phyloP scores from a whole-genome alignment of 2,888 invertebrate genomes.

The Hyles lineata region DNA sequence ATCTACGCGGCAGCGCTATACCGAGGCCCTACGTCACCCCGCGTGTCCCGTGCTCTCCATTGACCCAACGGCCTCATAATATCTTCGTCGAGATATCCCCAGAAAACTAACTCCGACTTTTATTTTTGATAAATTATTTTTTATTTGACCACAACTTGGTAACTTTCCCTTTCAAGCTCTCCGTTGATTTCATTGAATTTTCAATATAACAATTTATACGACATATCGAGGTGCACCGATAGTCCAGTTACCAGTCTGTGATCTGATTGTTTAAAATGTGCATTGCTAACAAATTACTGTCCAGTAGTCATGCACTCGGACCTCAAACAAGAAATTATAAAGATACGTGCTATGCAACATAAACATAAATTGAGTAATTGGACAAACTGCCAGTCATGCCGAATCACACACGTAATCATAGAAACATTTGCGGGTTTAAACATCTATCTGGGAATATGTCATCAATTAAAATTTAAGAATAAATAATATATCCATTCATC shows the following conservation, averaged over 20 bases:
- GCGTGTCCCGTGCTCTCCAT: no score
- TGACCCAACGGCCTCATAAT: constrained; percentile 52
- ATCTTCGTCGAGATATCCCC: constrained; percentile 59
- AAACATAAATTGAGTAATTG: constrained; percentile 44
- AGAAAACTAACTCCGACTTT: constrained; percentile 56
- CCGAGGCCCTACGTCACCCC: constrained; percentile 13
- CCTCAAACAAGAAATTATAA: constrained; percentile 77
- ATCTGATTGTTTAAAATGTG: constrained; percentile 1
- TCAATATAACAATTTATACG: no score
- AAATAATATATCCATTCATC: not conserved
- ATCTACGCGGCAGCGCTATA: not conserved
- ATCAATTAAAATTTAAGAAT: not conserved
- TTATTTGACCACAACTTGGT: constrained; percentile 1
- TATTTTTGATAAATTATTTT: constrained; percentile 21
- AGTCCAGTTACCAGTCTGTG: constrained; percentile 13
- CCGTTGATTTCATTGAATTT: no score
- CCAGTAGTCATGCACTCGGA: constrained; percentile 61
- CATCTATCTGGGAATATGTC: not conserved
- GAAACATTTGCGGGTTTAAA: not conserved
- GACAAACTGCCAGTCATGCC: constrained; percentile 46
- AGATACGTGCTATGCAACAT: constrained; percentile 55
- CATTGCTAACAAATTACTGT: constrained; percentile 30
- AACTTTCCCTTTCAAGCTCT: not conserved
- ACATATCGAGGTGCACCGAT: not conserved
- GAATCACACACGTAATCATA: constrained; percentile 32